Base-by-base conservation (phyloP, 2,797 vertebrate genomes). In the Eurystomus glaucurus region DNA sequence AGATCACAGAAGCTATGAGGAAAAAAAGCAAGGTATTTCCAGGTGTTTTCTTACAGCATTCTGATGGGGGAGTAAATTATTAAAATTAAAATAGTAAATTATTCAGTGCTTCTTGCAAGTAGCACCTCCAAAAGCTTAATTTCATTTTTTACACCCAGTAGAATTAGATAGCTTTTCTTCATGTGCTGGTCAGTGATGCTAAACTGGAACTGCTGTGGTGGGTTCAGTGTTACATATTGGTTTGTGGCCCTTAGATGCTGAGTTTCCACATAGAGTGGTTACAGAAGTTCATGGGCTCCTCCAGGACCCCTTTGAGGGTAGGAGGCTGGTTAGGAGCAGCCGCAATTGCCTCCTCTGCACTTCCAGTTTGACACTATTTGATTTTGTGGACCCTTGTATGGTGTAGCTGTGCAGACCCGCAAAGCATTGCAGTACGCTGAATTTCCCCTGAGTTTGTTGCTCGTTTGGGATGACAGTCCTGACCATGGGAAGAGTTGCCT, bases 61-160 rank as follows among this genome's bases (percentile, higher is more conserved):
- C 48, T 51, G 74, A 60, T 72, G 61, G 60, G 31, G 33, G 64
- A 86, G 69, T 96, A 89, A 95, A 97, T 96, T 96, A 96, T 96
- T 97, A 88, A 92, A 60, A 60, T 13, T 58, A 89, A 96, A 97
- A 92, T 51, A 82, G 66, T 95, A 65, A 95, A 94, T 93, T 95
- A 92, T 95, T 93, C 83, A 96, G 80, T 90, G 17, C 26, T 70
- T 35, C 54, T 85, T 91, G 79, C 51, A 77, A 88, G 60, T 12
- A 55, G 79, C 84, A 77, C 89, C 75, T 87, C 58, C 20, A 41
- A 86, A 86, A 88, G 70, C 31, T 77, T 94, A 18, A 50, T 84
- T 88, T 90, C 9, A 2, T 5, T 93, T 86, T 76, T 90, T 4
- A 48, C 41, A 57, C 31, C 26, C 33, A 75, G 66, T 72, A 82